Evolutionary conservation across 2,888 invertebrate species (phyloP).

Genomic region (Mesopsocus fuscifrons): DNA sequence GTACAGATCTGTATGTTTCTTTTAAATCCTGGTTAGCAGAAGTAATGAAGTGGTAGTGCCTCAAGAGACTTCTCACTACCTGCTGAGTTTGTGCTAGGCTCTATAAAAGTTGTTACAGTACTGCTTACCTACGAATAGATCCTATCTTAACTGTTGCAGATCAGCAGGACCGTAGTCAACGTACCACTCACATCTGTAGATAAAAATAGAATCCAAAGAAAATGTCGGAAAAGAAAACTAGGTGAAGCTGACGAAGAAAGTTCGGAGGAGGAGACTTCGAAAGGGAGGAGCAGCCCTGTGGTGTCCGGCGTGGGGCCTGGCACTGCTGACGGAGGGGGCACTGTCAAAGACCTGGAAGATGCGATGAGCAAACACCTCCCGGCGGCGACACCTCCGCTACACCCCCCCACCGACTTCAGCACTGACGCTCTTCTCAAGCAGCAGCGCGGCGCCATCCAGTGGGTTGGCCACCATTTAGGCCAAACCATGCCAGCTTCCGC

Average conservation of each 20-base stretch:
- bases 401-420: slow-evolving; percentile 71
- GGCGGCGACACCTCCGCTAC: slow-evolving; percentile 32
- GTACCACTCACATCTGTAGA: slow-evolving; percentile 4
- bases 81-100: too few relatives aligned
- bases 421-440: slow-evolving; percentile 68
- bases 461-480: slow-evolving; percentile 60
- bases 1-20: too few relatives aligned
- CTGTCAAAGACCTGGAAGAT: slow-evolving; percentile 83
- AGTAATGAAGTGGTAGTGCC: too few relatives aligned
- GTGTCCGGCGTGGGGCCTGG: slow-evolving; percentile 7
- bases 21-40: too few relatives aligned
- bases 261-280: slow-evolving; percentile 22
- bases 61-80: too few relatives aligned
- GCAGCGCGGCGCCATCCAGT: slow-evolving; percentile 70
- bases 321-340: slow-evolving; percentile 21
- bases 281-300: not conserved
- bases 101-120: too few relatives aligned
- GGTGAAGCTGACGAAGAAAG: slow-evolving; percentile 20
- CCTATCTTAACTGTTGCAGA: too few relatives aligned
- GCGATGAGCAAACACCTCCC: slow-evolving; percentile 93
- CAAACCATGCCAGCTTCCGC: slow-evolving; percentile 79
- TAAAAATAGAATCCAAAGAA: slow-evolving; percentile 8
- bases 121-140: too few relatives aligned
- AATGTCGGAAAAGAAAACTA: slow-evolving; percentile 7
- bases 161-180: not conserved